Base-by-base conservation (phyloP, 2,888 invertebrate species). In the Mesorhabditis belari region DNA sequence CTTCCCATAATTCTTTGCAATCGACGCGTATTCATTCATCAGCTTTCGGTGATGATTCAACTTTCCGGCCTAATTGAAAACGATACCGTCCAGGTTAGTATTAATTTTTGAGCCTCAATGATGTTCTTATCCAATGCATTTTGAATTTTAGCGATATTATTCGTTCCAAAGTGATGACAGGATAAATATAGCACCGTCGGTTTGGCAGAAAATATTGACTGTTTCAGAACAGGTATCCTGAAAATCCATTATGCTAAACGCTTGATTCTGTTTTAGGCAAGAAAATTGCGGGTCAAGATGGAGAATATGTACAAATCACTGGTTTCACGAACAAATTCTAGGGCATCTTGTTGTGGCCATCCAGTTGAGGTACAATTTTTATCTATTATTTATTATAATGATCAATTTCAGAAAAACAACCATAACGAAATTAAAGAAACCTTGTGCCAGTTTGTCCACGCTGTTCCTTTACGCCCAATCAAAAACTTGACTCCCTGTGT, bases 1-100 rank as follows among this genome's bases (percentile, higher is more conserved):
- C 59, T 66, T 3, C 76, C 77, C 2, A 51, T 77, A 3, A 25
- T 77, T n/a, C 61, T 74, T 24, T 77, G 77, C 61, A 77, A 77
- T 63, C 62, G 76, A 24, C 65, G 71, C 19, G 61, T 72, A 21
- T 77, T 77, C 55, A 63, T 71, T 50, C 55, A 64, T 1, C 65
- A 65, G 57, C 63, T 71, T 19, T 63, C 63, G 2, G 69, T 67
- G 54, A 61, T 69, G 54, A 63, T 65, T 24, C 57, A 63, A 50
- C 61, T 67, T 54, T 63, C 68, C 5, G 64, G 68, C 24, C 51
- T 25, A 19, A 55, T 65, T 49, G 67, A 65, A 65, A 25, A 49
- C n/a, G n/a, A 35, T 35, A 35, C 44, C n/a, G 44, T 35, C 44
- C 44, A 35, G 44, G 44, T 35, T 35, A 17, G 1, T 17, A 35